Conservation (phyloP, 2,888 invertebrate species). For the Kuschelorhynchus macadamiae region DNA sequence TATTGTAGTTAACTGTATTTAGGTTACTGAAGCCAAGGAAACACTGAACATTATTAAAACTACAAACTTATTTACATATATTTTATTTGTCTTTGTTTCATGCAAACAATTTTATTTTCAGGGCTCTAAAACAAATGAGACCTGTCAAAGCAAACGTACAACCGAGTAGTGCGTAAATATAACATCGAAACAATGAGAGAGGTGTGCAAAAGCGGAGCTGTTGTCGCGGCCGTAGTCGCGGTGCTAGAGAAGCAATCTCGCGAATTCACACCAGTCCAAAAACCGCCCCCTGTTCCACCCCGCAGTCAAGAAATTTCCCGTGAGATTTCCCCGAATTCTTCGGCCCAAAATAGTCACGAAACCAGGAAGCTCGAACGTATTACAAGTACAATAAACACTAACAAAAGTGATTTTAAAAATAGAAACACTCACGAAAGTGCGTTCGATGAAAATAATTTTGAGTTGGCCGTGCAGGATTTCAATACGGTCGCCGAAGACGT, state of each 20-base stretch:
- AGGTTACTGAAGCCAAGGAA: no score
- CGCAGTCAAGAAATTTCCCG: constrained; percentile 47
- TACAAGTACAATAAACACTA: constrained; percentile 40
- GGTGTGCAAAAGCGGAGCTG: constrained; percentile 67
- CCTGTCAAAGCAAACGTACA: constrained; percentile 20
- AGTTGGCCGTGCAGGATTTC: constrained; percentile 65
- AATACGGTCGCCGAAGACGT: constrained; percentile 66
- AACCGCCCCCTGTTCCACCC: constrained; percentile 37
- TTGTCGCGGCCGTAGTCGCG: constrained; percentile 74
- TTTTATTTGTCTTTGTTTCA: no score
- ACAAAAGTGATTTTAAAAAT: constrained; percentile 47
- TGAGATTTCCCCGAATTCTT: constrained; percentile 62
- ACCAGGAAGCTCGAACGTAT: constrained; percentile 27
- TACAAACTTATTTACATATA: no score
- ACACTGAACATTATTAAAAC: no score
- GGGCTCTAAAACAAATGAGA: constrained; percentile 4
- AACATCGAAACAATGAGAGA: constrained; percentile 57
- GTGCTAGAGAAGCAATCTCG: constrained; percentile 66
- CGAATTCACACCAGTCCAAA: constrained; percentile 31
- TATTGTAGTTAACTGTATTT: no score
- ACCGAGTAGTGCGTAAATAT: neutral
- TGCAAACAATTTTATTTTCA: constrained; percentile 17
- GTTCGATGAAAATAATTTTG: constrained; percentile 55
- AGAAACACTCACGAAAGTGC: constrained; percentile 40
- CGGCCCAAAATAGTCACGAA: constrained; percentile 47